Conservation (phyloP, 1,140 invertebrate species). For the Theocolax elegans region DNA sequence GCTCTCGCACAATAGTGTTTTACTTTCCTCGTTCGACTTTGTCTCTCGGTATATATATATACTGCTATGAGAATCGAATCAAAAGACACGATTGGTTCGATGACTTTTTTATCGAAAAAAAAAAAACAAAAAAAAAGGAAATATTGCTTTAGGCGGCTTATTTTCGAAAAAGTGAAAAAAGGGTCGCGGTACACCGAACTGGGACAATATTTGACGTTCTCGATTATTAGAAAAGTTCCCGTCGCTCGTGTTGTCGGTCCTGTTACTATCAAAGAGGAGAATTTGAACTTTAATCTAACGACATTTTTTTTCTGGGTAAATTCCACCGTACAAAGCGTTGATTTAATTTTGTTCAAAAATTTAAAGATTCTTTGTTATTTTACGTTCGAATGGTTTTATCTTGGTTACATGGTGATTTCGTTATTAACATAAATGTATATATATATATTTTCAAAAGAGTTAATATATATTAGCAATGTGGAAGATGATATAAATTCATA, state of each 20-base stretch:
- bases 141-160: constrained; percentile 37
- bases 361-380: too few species aligned
- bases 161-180: constrained; percentile 15
- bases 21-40: constrained; percentile 33
- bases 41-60: constrained; percentile 8
- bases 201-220: constrained; percentile 27
- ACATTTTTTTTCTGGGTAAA: too few species aligned
- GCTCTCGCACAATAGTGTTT: constrained; percentile 12
- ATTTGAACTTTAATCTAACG: background rate
- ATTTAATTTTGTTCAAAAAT: too few species aligned
- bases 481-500: too few species aligned
- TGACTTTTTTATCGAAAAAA: background rate
- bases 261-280: background rate
- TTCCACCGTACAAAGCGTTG: too few species aligned
- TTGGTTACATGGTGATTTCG: too few species aligned
- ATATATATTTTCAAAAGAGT: too few species aligned
- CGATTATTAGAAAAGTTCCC: constrained; percentile 25
- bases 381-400: too few species aligned
- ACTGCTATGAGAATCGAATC: constrained; percentile 20
- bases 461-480: too few species aligned
- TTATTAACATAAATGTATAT: too few species aligned
- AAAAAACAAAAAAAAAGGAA: too few species aligned
- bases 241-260: background rate
- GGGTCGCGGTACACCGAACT: background rate
- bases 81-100: constrained; percentile 17